Evolutionary conservation across 2,797 vertebrate species (phyloP).

Genomic region (Enteromius argenteus): DNA sequence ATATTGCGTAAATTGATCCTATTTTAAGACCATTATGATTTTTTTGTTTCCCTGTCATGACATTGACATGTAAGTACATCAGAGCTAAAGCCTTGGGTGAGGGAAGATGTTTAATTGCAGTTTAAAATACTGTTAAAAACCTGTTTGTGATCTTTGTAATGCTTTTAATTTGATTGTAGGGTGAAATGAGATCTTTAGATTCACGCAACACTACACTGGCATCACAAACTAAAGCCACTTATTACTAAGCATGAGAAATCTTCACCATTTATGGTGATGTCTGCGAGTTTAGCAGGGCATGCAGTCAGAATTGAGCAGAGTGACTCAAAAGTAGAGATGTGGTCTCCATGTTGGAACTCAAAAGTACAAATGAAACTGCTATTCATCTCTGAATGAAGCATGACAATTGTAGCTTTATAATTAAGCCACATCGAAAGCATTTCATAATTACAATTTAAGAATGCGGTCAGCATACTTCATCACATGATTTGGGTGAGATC

Average conservation of each 20-base stretch:
- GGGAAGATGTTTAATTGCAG: not conserved
- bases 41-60: not conserved
- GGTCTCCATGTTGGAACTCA: not conserved
- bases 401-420: constrained; percentile 7
- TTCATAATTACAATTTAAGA: constrained; percentile 17
- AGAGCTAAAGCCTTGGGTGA: not conserved
- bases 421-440: not conserved
- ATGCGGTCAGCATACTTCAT: not conserved
- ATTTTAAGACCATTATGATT: not conserved
- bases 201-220: not conserved
- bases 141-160: not conserved
- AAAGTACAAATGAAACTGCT: constrained; percentile 23
- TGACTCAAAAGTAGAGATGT: constrained; percentile 49
- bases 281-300: not conserved
- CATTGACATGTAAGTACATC: not conserved
- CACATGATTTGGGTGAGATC: constrained; percentile 3
- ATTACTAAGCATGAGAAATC: constrained; percentile 19
- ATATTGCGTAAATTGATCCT: not conserved
- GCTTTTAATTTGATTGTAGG: not conserved
- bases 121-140: not conserved
- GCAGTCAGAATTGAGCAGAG: constrained; percentile 23
- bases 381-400: constrained; percentile 27
- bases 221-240: constrained; percentile 14
- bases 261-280: constrained; percentile 46
- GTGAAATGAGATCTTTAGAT: not conserved